These are phyloP conservation scores for Tipula unca DNA, from an alignment of 2,888 invertebrate genomes.

Conservation along the genomic window DNA sequence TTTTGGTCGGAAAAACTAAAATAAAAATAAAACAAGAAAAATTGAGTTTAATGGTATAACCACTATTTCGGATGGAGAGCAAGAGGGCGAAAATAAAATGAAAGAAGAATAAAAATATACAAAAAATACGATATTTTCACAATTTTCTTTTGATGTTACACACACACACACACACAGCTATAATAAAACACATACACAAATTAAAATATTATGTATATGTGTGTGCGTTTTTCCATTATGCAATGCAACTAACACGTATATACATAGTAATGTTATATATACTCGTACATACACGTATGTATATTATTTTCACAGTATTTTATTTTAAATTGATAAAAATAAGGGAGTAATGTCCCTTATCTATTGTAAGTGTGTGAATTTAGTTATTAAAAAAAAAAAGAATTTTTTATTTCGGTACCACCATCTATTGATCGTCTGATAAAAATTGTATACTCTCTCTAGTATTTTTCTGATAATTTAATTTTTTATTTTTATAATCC, in stretches of 20 bases:
- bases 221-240: neutral
- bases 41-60: neutral
- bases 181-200: neutral
- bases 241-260: neutral
- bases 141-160: neutral
- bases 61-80: neutral
- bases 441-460: neutral
- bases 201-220: neutral
- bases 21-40: neutral
- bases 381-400: neutral
- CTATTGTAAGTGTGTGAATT: conserved; percentile 19
- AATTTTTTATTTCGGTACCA: neutral
- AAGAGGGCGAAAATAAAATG: neutral
- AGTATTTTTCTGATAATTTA: neutral
- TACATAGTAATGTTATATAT: neutral
- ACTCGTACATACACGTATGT: neutral
- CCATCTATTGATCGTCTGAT: conserved; percentile 20
- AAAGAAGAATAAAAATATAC: neutral
- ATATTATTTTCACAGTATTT: neutral
- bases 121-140: neutral
- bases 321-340: neutral
- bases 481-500: neutral
- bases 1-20: neutral
- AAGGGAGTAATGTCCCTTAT: conserved; percentile 17
- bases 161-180: neutral